Conservation (phyloP, 2,113 vertebrate species). For the Amphiprion ocellaris region DNA sequence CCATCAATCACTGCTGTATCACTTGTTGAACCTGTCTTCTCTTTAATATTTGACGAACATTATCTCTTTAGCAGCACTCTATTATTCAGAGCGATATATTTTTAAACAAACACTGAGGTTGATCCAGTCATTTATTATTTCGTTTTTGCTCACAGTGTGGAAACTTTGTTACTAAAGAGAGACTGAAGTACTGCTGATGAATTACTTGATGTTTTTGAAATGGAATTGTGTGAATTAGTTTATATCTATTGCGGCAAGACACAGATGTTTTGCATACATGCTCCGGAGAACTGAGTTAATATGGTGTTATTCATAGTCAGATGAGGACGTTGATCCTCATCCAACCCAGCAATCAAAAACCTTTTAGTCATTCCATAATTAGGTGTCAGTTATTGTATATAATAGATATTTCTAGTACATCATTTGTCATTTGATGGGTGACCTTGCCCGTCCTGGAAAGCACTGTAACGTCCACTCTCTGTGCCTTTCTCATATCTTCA, state of each 20-base stretch:
- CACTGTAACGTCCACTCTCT: constrained; percentile 31
- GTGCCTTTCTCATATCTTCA: constrained; percentile 30
- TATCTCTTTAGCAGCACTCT: constrained; percentile 74
- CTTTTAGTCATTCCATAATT: constrained; percentile 63
- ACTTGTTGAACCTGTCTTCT: constrained; percentile 14
- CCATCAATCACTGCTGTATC: constrained; percentile 72
- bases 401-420: constrained; percentile 22
- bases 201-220: constrained; percentile 50
- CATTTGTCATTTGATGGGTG: constrained; percentile 10
- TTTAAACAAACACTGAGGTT: constrained; percentile 15
- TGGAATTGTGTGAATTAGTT: constrained; percentile 41
- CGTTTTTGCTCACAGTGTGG: constrained; percentile 20
- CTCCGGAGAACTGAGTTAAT: not conserved
- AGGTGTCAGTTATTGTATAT: constrained; percentile 42
- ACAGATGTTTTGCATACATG: not conserved
- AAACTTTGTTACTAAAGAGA: constrained; percentile 47
- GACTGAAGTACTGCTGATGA: constrained; percentile 65
- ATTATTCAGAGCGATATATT: constrained; percentile 56
- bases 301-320: constrained; percentile 10
- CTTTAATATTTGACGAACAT: constrained; percentile 44
- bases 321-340: constrained; percentile 22
- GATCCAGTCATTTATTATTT: not conserved
- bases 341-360: not conserved
- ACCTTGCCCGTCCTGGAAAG: constrained; percentile 1
- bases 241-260: not conserved